phyloP scores from a whole-genome alignment of 2,113 vertebrate genomes.

The Anguilla rostrata region DNA sequence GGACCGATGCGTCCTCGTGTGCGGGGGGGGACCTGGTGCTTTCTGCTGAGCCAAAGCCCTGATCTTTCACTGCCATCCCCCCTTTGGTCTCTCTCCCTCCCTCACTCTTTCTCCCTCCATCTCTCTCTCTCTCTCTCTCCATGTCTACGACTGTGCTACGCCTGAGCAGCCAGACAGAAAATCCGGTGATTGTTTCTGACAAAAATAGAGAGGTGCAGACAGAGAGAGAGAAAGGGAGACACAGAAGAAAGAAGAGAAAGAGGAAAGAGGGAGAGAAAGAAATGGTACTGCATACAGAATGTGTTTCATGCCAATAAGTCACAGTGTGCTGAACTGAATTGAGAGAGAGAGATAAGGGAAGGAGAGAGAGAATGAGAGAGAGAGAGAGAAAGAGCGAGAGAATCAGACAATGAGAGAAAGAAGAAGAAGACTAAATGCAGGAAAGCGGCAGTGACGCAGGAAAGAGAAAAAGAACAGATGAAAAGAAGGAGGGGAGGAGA shows the following conservation, averaged over 20 bases:
- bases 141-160: background rate
- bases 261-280: background rate
- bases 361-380: background rate
- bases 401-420: background rate
- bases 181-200: slow-evolving; percentile 7
- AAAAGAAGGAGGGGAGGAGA: background rate
- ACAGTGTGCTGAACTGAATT: no score
- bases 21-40: no score
- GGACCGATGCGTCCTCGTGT: no score
- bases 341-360: background rate
- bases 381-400: background rate
- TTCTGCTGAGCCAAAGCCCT: no score
- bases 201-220: slow-evolving; percentile 3
- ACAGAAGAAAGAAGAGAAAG: background rate
- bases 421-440: background rate
- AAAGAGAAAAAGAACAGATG: background rate
- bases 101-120: background rate
- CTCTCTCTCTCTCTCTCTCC: background rate
- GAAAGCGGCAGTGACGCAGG: background rate
- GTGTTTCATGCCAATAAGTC: no score
- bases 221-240: background rate
- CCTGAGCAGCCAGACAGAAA: slow-evolving; percentile 2
- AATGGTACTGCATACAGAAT: no score
- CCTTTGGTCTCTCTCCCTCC: background rate
- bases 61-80: background rate